Percentiles rank a stretch among this genome's conserved stretches.
phyloP scores from a whole-genome alignment of 1,140 invertebrate species.

The Daktulosphaira vitifoliae region DNA sequence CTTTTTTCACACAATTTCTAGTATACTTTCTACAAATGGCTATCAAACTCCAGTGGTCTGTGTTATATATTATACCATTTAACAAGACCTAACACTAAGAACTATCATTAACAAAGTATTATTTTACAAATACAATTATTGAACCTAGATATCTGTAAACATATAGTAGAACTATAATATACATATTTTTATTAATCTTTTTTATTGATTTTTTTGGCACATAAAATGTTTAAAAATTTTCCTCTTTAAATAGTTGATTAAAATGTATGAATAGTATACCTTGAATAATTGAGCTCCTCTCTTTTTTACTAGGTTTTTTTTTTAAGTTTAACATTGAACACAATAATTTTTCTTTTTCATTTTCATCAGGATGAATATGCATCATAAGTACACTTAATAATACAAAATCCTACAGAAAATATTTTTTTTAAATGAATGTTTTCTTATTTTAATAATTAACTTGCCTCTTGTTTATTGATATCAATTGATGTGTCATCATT shows the following conservation, averaged over 20 bases:
- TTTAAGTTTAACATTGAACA: conserved; percentile 67
- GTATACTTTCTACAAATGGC: too few species aligned
- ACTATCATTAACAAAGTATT: too few species aligned
- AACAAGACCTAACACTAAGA: too few species aligned
- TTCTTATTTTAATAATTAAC: conserved; percentile 61
- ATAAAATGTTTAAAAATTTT: too few species aligned
- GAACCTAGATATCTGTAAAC: conserved; percentile 1
- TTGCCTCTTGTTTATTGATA: conserved; percentile 41
- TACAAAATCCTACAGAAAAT: conserved; percentile 53
- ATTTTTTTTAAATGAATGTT: conserved; percentile 36
- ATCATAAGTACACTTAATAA: conserved; percentile 59
- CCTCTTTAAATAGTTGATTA: too few species aligned
- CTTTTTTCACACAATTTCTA: too few species aligned
- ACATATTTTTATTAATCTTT: too few species aligned
- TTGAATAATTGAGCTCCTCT: conserved; percentile 58
- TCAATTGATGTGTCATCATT: conserved; percentile 3
- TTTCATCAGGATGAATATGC: conserved; percentile 51
- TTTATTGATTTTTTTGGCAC: too few species aligned
- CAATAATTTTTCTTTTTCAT: conserved; percentile 56
- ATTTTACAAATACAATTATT: too few species aligned
- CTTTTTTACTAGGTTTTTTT: conserved; percentile 61
- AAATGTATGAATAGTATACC: conserved; percentile 46
- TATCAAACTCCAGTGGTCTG: too few species aligned
- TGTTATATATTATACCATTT: too few species aligned
- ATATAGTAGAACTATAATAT: too few species aligned